These are phyloP conservation scores for Tribolium castaneum DNA, from an alignment of 1,140 invertebrate genomes.

Conservation along the genomic window DNA sequence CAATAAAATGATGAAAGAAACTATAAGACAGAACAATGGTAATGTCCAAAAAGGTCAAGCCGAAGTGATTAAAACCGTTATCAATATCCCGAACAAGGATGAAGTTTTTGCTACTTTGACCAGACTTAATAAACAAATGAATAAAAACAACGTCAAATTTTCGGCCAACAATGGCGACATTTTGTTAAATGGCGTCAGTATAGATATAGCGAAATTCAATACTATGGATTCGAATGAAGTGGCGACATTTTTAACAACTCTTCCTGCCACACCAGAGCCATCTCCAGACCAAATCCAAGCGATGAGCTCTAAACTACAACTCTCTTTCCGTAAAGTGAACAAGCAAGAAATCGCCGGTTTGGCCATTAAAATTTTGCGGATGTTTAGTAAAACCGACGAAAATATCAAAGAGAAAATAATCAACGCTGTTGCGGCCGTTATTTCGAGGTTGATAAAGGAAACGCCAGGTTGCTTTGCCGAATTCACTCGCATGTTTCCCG, in stretches of 20 bases:
- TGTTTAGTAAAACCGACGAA: conserved; percentile 12
- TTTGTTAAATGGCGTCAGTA: conserved; percentile 52
- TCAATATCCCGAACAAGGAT: conserved; percentile 54
- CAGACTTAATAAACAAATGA: conserved; percentile 55
- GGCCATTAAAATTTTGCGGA: neutral
- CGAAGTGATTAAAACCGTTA: conserved; percentile 58
- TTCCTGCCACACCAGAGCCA: conserved; percentile 40
- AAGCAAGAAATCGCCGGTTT: neutral
- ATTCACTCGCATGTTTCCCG: conserved; percentile 40
- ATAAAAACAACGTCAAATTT: conserved; percentile 54
- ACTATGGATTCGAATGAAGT: conserved; percentile 44
- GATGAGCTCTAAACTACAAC: neutral
- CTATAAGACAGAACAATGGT: conserved; percentile 49
- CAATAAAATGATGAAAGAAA: conserved; percentile 56
- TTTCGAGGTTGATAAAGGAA: neutral
- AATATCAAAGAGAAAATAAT: conserved; percentile 27
- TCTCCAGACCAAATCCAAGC: neutral
- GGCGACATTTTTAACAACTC: conserved; percentile 37
- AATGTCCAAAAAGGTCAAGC: conserved; percentile 49
- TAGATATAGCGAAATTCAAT: conserved; percentile 56
- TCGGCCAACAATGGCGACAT: conserved; percentile 52
- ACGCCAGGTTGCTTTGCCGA: neutral
- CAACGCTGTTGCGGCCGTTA: neutral
- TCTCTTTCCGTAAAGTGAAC: neutral
- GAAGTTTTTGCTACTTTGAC: conserved; percentile 58